A percentile compares a stretch with the other conserved stretches of the same genome.
Conservation (phyloP, 2,113 vertebrate genomes). For the Heterotis niloticus region DNA sequence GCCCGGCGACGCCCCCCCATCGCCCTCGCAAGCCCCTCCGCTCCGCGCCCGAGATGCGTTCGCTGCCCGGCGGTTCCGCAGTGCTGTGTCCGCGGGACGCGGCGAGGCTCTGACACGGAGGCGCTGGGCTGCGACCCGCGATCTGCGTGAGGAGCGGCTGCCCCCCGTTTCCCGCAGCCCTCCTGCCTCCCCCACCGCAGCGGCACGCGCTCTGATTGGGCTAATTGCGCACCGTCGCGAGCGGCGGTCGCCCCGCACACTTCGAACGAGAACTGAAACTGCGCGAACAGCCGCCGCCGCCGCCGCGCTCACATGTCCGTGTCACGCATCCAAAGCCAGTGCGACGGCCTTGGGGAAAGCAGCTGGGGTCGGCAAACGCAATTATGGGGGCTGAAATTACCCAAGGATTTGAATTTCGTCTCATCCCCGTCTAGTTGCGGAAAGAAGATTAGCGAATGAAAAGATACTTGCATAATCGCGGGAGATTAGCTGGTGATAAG, state of each 20-base stretch:
- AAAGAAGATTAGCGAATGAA: slow-evolving; percentile 52
- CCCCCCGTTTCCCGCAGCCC: slow-evolving; percentile 52
- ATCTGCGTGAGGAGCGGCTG: slow-evolving; percentile 51
- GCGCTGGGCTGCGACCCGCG: slow-evolving; percentile 45
- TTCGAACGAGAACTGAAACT: slow-evolving; percentile 35
- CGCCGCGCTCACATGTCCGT: slow-evolving; percentile 32
- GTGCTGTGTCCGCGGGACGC: neutral
- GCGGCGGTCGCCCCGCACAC: slow-evolving; percentile 32
- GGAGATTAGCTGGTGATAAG: slow-evolving; percentile 48
- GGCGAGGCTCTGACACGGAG: slow-evolving; percentile 43
- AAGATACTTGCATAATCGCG: slow-evolving; percentile 46
- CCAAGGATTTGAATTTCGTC: slow-evolving; percentile 55
- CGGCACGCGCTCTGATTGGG: slow-evolving; percentile 63
- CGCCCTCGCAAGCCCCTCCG: slow-evolving; percentile 53
- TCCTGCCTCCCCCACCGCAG: slow-evolving; percentile 38
- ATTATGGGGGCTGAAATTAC: slow-evolving; percentile 48
- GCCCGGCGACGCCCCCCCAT: slow-evolving; percentile 51
- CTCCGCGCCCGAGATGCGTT: slow-evolving; percentile 18
- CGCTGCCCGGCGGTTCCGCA: slow-evolving; percentile 29
- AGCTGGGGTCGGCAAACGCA: slow-evolving; percentile 47
- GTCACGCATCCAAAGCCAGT: slow-evolving; percentile 47
- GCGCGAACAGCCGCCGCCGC: slow-evolving; percentile 23
- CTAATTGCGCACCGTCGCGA: slow-evolving; percentile 59
- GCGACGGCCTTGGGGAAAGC: slow-evolving; percentile 49
- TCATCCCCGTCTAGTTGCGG: slow-evolving; percentile 53